phyloP scores from a whole-genome alignment of 2,888 invertebrate genomes.

The Flexamia atlantica region DNA sequence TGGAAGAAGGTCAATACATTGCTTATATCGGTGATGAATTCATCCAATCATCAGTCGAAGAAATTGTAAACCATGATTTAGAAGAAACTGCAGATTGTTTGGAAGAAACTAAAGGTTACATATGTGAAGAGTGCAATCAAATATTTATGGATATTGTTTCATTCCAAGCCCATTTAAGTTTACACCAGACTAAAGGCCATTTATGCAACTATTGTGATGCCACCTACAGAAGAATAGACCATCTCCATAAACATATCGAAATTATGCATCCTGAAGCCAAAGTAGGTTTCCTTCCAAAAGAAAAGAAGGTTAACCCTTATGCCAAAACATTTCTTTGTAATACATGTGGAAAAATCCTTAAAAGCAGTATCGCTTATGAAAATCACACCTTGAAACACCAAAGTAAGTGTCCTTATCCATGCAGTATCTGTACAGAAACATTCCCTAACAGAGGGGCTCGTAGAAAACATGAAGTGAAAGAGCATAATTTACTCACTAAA shows the following conservation, averaged over 20 bases:
- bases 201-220: slow-evolving; percentile 65
- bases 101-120: slow-evolving; percentile 3
- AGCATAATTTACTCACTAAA: slow-evolving; percentile 65
- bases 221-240: slow-evolving; percentile 67
- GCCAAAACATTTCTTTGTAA: slow-evolving; percentile 58
- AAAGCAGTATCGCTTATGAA: slow-evolving; percentile 52
- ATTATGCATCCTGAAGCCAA: slow-evolving; percentile 56
- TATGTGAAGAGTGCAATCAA: slow-evolving; percentile 31
- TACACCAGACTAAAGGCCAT: slow-evolving; percentile 54
- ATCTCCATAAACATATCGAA: slow-evolving; percentile 67
- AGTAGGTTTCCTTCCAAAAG: neutral
- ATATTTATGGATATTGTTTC: slow-evolving; percentile 34
- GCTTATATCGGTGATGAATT: slow-evolving; percentile 40
- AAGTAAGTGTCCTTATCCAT: slow-evolving; percentile 55
- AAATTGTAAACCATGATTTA: neutral
- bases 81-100: neutral
- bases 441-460: slow-evolving; percentile 66
- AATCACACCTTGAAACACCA: slow-evolving; percentile 44
- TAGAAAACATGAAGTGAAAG: slow-evolving; percentile 66
- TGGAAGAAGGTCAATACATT: slow-evolving; percentile 49
- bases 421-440: slow-evolving; percentile 62
- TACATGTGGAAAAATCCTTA: slow-evolving; percentile 48
- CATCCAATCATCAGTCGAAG: slow-evolving; percentile 35
- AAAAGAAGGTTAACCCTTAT: slow-evolving; percentile 42
- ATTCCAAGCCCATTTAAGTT: slow-evolving; percentile 18